A percentile compares a stretch with the other conserved stretches of the same genome.
phyloP scores from a whole-genome alignment of 2,113 vertebrate species.

The Rhynchomys soricoides region DNA sequence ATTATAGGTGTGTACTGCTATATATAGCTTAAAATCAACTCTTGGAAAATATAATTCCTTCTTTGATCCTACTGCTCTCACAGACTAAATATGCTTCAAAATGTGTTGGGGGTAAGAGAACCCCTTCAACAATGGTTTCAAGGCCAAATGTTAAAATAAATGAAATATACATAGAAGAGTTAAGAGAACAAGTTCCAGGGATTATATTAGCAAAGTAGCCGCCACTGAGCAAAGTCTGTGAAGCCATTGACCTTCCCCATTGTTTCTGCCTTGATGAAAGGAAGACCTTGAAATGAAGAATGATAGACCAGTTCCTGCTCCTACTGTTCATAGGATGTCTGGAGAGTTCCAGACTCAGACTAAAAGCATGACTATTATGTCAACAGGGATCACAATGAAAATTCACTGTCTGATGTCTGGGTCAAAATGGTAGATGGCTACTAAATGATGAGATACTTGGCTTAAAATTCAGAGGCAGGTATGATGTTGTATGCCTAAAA shows the following conservation, averaged over 20 bases:
- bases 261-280: background rate
- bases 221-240: background rate
- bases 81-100: background rate
- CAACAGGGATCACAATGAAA: background rate
- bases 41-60: background rate
- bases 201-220: background rate
- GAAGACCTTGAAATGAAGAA: background rate
- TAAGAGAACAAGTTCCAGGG: background rate
- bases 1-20: background rate
- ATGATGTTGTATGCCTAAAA: background rate
- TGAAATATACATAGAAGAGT: background rate
- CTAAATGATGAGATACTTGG: background rate
- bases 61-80: background rate
- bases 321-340: background rate
- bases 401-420: background rate
- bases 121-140: background rate
- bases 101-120: background rate
- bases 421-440: background rate
- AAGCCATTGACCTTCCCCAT: too few relatives aligned
- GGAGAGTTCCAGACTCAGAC: background rate
- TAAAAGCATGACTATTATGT: background rate
- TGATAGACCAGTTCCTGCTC: background rate
- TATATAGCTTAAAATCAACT: background rate
- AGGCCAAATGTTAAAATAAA: background rate
- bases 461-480: background rate